phyloP scores from a whole-genome alignment of 1,140 invertebrate genomes.

The Charaxes varanes region DNA sequence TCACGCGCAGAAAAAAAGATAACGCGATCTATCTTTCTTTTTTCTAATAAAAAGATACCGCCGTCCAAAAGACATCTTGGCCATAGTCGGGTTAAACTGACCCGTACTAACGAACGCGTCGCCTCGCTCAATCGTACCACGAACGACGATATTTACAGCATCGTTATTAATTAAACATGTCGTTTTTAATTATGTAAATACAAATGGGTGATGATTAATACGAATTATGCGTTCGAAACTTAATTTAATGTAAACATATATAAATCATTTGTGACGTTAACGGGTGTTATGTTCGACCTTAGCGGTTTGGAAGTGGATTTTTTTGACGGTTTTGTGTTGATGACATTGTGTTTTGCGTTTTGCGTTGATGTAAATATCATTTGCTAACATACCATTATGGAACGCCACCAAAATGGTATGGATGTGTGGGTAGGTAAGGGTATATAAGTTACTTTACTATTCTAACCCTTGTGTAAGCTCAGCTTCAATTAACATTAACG shows the following conservation, averaged over 20 bases:
- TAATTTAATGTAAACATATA: slow-evolving; percentile 67
- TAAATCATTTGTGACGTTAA: slow-evolving; percentile 57
- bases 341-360: slow-evolving; percentile 21
- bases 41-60: slow-evolving; percentile 60
- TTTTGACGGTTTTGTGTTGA: slow-evolving; percentile 27
- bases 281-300: slow-evolving; percentile 50
- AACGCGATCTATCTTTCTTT: slow-evolving; percentile 70
- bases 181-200: slow-evolving; percentile 69
- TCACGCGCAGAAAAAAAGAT: slow-evolving; percentile 73
- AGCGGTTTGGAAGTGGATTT: slow-evolving; percentile 26
- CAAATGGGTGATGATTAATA: slow-evolving; percentile 63
- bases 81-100: slow-evolving; percentile 60
- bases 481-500: slow-evolving; percentile 10
- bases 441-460: slow-evolving; percentile 49
- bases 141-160: slow-evolving; percentile 60
- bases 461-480: too few species aligned
- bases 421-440: slow-evolving; percentile 76
- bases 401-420: slow-evolving; percentile 74
- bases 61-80: slow-evolving; percentile 45
- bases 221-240: slow-evolving; percentile 50
- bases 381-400: slow-evolving; percentile 66
- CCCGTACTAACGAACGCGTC: slow-evolving; percentile 58
- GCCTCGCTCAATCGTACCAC: slow-evolving; percentile 38
- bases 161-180: slow-evolving; percentile 65
- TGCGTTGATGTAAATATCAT: slow-evolving; percentile 27